Base-by-base conservation (phyloP, 2,888 invertebrate species). In the Dendrolimus pini region DNA sequence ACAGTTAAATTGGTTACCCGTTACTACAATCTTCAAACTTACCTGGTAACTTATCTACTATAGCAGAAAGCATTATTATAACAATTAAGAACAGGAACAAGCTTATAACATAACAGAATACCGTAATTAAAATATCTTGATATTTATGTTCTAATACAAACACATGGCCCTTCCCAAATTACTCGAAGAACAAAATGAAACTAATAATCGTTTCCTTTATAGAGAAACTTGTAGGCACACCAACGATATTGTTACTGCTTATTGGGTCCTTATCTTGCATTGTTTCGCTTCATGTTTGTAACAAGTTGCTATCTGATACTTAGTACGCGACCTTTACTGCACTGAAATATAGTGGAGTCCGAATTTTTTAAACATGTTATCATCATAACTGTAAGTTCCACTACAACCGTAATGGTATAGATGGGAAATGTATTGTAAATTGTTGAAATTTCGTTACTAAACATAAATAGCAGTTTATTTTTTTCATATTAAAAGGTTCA, bases 191-290 rank as follows among this genome's bases (percentile, higher is more conserved):
- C 58, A 60, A 65, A 60, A 62, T 62, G 61, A 64, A 73, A 71
- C 68, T 71, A 74, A 74, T 75, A 73, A 75, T 66, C 64, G 60
- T 70, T 75, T 61, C 62, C 60, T 70, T 71, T 66, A 72, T 72
- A 65, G 56, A 62, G 60, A 74, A 76, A 76, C 71, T 76, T 75
- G 62, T 61, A 61, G 65, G 62, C 62, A 61, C 47, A 54, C 47
- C 55, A 53, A 63, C 66, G 65, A 67, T 70, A 70, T 67, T 71
- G 70, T 69, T 67, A 66, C 65, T 61, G 61, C 65, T 64, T 66
- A 69, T 64, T 67, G 60, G 60, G 60, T 61, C 69, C 66, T 69
- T 75, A 75, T 75, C 76, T 30, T 66, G 58, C 66, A 66, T 67
- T 66, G 67, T 70, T 70, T 65, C 63, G 64, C 58, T 66, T 55